phyloP scores from a whole-genome alignment of 2,113 vertebrate genomes.

The Proteles cristata region DNA sequence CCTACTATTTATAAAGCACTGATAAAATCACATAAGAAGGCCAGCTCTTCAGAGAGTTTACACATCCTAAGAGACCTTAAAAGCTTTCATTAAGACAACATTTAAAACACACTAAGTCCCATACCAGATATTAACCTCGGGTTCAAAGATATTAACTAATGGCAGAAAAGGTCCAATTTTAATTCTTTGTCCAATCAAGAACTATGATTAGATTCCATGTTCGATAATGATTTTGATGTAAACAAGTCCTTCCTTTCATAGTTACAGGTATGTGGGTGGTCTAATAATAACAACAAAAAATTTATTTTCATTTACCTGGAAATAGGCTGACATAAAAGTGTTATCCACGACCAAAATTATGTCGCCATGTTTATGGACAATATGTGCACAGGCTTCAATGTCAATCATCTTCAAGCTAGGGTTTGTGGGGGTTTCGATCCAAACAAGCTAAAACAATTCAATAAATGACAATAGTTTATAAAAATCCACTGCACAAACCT shows the following conservation, averaged over 20 bases:
- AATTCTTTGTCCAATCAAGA: slow-evolving; percentile 12
- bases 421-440: slow-evolving; percentile 96
- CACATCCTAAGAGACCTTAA: background rate
- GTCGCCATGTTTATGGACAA: slow-evolving; percentile 87
- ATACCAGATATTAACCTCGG: background rate
- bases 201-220: background rate
- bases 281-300: background rate
- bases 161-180: background rate
- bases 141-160: background rate
- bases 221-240: background rate
- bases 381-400: slow-evolving; percentile 90
- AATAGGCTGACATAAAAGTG: slow-evolving; percentile 97
- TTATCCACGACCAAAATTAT: slow-evolving; percentile 95
- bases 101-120: background rate
- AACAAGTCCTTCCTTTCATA: background rate
- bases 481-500: background rate
- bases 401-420: slow-evolving; percentile 94
- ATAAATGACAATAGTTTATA: background rate
- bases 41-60: background rate
- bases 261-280: background rate
- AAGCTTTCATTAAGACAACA: background rate
- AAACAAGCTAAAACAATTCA: slow-evolving; percentile 90
- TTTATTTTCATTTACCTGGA: slow-evolving; percentile 90
- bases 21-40: background rate
- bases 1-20: background rate